Evolutionary conservation across 2,797 vertebrate species (phyloP).

Genomic region (Phoxinus dragarum): DNA sequence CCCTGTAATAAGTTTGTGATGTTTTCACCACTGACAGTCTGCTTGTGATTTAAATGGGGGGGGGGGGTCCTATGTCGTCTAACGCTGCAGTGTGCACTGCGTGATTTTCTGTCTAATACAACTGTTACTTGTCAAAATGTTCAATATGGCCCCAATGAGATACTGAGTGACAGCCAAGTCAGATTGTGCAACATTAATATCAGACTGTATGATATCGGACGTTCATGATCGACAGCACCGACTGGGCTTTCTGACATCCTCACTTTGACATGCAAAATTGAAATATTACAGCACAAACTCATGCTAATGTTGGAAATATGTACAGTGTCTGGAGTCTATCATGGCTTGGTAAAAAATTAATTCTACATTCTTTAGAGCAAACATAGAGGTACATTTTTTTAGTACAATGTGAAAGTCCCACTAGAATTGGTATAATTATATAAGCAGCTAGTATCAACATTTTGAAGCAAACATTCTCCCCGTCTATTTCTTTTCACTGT

Average conservation of each 20-base stretch:
- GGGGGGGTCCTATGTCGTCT: not conserved
- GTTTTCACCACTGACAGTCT: slow-evolving; percentile 19
- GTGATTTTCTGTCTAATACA: not conserved
- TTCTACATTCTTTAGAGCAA: not conserved
- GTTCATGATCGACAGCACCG: not conserved
- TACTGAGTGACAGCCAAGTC: not conserved
- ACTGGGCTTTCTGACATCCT: slow-evolving; percentile 3
- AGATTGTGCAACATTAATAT: slow-evolving; percentile 6
- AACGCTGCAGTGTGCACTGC: not conserved
- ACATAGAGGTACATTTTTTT: not conserved
- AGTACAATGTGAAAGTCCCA: not conserved
- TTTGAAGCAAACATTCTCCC: not conserved
- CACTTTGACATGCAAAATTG: not conserved
- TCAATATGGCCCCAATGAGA: not conserved
- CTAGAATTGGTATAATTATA: not conserved
- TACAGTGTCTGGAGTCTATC: slow-evolving; percentile 3
- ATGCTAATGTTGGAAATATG: slow-evolving; percentile 14
- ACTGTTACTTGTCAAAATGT: not conserved
- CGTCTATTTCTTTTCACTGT: not conserved
- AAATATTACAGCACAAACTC: not conserved
- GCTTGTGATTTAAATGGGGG: slow-evolving; percentile 15
- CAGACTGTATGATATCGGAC: not conserved
- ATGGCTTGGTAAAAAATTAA: not conserved
- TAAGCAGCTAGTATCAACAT: not conserved
- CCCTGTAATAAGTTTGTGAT: slow-evolving; percentile 37